Percentiles rank a stretch among this genome's conserved stretches.
phyloP scores from a whole-genome alignment of 2,113 vertebrate species.

The Pavo muticus region DNA sequence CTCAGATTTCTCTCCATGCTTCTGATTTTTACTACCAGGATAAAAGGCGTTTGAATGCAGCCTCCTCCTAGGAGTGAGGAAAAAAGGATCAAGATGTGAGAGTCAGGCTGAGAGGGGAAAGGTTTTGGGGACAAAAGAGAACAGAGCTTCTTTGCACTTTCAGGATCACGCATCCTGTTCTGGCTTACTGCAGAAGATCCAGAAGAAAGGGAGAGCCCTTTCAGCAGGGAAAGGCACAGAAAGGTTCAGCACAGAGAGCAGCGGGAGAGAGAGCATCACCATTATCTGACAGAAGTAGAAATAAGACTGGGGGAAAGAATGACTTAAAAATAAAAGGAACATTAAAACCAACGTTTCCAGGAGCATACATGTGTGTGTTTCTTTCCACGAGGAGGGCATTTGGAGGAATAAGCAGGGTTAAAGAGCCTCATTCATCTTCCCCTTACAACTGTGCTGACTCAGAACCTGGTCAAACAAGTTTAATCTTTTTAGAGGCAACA shows the following conservation, averaged over 20 bases:
- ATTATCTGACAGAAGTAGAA: slow-evolving; percentile 54
- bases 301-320: slow-evolving; percentile 44
- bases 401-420: slow-evolving; percentile 60
- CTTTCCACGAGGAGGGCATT: slow-evolving; percentile 52
- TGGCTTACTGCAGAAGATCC: slow-evolving; percentile 43
- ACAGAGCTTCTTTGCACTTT: slow-evolving; percentile 48
- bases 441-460: slow-evolving; percentile 68
- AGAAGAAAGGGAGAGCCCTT: slow-evolving; percentile 62
- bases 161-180: slow-evolving; percentile 42
- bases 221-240: slow-evolving; percentile 34
- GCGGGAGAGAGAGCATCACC: slow-evolving; percentile 42
- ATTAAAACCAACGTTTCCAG: slow-evolving; percentile 49
- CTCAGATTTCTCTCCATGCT: background rate
- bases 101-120: slow-evolving; percentile 51
- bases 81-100: slow-evolving; percentile 41
- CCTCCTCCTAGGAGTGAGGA: background rate
- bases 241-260: slow-evolving; percentile 57
- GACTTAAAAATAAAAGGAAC: slow-evolving; percentile 63
- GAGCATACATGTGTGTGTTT: slow-evolving; percentile 35
- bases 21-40: background rate
- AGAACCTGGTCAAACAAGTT: slow-evolving; percentile 70
- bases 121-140: slow-evolving; percentile 64
- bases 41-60: slow-evolving; percentile 49
- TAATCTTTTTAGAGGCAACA: slow-evolving; percentile 66
- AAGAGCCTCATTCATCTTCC: slow-evolving; percentile 70